These are phyloP conservation scores for Lordiphosa mommai DNA, from an alignment of 1,140 invertebrate genomes.

Conservation along the genomic window DNA sequence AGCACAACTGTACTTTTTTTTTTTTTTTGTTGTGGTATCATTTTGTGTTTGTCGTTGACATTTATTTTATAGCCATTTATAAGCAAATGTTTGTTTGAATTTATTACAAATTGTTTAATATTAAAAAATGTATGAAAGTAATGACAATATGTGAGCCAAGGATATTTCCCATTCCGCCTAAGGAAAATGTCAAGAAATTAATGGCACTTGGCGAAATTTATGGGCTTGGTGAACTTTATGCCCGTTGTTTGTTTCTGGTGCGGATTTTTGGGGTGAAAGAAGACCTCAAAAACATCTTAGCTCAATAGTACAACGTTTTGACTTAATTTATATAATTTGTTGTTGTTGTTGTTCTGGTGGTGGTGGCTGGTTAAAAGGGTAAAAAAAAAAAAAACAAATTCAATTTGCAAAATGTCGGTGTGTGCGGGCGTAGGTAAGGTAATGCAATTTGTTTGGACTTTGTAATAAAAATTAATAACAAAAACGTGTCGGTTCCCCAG, in stretches of 20 bases:
- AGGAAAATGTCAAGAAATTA: slow-evolving; percentile 69
- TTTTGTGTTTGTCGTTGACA: slow-evolving; percentile 53
- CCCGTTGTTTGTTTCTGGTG: slow-evolving; percentile 16
- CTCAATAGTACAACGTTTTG: background rate
- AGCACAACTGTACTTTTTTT: slow-evolving; percentile 2
- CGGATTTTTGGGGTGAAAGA: background rate
- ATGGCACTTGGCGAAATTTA: slow-evolving; percentile 67
- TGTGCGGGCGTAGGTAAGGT: slow-evolving; percentile 26
- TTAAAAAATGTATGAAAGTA: slow-evolving; percentile 58
- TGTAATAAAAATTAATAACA: slow-evolving; percentile 76
- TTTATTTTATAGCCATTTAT: slow-evolving; percentile 61
- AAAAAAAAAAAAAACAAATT: slow-evolving; percentile 43
- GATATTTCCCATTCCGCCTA: slow-evolving; percentile 27
- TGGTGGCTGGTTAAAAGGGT: background rate
- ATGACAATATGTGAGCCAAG: background rate
- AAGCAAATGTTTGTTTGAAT: slow-evolving; percentile 39
- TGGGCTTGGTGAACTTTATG: slow-evolving; percentile 54
- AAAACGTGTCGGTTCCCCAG: slow-evolving; percentile 60
- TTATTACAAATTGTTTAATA: slow-evolving; percentile 75
- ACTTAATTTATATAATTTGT: slow-evolving; percentile 1
- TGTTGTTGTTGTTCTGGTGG: slow-evolving; percentile 1
- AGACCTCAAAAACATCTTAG: too few relatives aligned
- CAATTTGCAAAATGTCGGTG: slow-evolving; percentile 62
- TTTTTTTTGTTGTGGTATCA: background rate
- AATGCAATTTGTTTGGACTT: slow-evolving; percentile 69